Conservation (phyloP, 2,797 vertebrate species). For the Pygocentrus nattereri region DNA sequence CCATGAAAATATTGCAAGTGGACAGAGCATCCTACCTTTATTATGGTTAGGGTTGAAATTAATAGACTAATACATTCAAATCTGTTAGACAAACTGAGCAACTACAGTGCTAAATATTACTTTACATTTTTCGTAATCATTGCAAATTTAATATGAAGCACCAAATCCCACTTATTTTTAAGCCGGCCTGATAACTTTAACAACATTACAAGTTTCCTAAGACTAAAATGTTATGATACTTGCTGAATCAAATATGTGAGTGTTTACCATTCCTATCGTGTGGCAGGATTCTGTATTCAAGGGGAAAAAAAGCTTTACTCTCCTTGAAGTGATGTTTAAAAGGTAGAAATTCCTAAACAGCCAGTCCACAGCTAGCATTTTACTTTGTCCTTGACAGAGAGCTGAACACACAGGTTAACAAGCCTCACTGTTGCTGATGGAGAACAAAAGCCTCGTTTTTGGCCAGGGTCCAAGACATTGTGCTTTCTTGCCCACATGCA, state of each 20-base stretch:
- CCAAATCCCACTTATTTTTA: background rate
- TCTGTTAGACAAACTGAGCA: too few relatives aligned
- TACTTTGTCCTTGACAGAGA: slow-evolving; percentile 44
- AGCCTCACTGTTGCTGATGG: slow-evolving; percentile 41
- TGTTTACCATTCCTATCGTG: too few relatives aligned
- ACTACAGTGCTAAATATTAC: too few relatives aligned
- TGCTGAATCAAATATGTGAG: background rate
- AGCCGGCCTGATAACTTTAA: background rate
- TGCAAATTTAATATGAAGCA: background rate
- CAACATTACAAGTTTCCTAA: background rate
- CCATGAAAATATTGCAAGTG: too few relatives aligned
- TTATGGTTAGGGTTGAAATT: too few relatives aligned
- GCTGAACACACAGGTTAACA: slow-evolving; percentile 35
- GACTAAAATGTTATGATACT: background rate
- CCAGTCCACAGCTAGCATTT: background rate
- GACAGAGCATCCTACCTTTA: too few relatives aligned
- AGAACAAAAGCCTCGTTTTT: slow-evolving; percentile 35
- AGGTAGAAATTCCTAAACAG: background rate
- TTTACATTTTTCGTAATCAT: too few relatives aligned
- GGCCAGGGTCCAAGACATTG: slow-evolving; percentile 17
- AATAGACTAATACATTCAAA: too few relatives aligned
- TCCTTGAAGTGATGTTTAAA: slow-evolving; percentile 26
- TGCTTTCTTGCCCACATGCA: slow-evolving; percentile 31
- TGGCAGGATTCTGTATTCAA: background rate
- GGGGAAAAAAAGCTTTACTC: background rate